Evolutionary conservation across 2,797 vertebrate species (phyloP).

Genomic region (Diglossa cyanea): DNA sequence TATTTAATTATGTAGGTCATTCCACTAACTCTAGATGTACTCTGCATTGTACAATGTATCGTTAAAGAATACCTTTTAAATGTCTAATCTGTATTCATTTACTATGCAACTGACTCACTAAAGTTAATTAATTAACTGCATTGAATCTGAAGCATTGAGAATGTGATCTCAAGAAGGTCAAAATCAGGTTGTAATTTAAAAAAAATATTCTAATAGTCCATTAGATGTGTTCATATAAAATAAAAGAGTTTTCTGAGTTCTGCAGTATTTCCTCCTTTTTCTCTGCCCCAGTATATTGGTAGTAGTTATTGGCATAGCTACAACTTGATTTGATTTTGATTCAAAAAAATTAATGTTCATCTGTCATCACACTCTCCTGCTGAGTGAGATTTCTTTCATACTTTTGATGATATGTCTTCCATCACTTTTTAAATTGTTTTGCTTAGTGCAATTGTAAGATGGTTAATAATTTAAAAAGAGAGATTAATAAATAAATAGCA

Average conservation of each 20-base stretch:
- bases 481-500: constrained; percentile 48
- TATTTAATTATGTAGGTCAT: background rate
- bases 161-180: background rate
- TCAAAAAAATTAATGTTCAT: background rate
- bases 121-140: constrained; percentile 37
- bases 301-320: background rate
- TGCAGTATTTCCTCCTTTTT: background rate
- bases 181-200: background rate
- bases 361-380: background rate
- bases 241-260: background rate
- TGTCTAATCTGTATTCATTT: constrained; percentile 22
- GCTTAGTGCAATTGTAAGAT: background rate
- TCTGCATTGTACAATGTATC: background rate
- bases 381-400: constrained; percentile 1
- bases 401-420: background rate
- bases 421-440: constrained; percentile 24
- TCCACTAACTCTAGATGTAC: background rate
- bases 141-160: background rate
- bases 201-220: background rate
- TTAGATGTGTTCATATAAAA: background rate
- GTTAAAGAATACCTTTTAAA: constrained; percentile 1
- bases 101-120: background rate
- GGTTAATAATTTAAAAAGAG: constrained; percentile 36
- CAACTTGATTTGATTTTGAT: background rate
- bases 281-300: background rate